Evolutionary conservation across 1,140 invertebrate genomes (phyloP).

Genomic region (Copidosoma floridanum): DNA sequence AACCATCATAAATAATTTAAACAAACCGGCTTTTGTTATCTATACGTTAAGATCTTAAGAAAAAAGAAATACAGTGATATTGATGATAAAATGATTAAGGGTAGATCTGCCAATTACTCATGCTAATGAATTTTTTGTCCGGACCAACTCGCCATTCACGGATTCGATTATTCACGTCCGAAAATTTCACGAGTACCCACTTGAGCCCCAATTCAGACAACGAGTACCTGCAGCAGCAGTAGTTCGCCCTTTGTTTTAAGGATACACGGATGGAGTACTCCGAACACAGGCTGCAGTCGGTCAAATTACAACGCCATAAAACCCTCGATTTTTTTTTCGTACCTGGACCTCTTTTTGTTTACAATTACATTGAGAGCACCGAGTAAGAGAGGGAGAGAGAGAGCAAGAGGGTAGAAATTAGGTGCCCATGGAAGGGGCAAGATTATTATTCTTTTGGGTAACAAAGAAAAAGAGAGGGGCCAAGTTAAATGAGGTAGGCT

Average conservation of each 20-base stretch:
- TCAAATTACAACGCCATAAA: no score
- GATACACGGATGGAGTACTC: neutral
- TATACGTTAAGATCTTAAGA: no score
- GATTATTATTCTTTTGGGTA: neutral
- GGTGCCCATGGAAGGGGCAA: neutral
- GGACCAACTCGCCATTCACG: neutral
- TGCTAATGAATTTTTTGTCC: constrained; percentile 3
- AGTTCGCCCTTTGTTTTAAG: constrained; percentile 14
- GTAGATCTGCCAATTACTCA: no score
- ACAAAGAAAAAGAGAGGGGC: neutral
- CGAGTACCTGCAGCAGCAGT: no score
- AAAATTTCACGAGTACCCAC: constrained; percentile 9
- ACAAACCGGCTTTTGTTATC: no score
- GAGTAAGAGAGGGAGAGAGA: no score
- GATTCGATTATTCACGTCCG: constrained; percentile 11
- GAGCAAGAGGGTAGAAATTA: neutral
- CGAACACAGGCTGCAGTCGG: neutral
- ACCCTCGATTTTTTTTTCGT: no score
- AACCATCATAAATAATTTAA: no score
- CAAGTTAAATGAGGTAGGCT: constrained; percentile 9
- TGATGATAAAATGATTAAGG: no score
- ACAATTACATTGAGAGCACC: constrained; percentile 13
- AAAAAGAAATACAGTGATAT: no score
- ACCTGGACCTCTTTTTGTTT: no score
- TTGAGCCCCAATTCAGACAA: constrained; percentile 1